Percentiles rank a stretch among this genome's conserved stretches.
phyloP scores from a whole-genome alignment of 2,113 vertebrate genomes.

The Alces alces region DNA sequence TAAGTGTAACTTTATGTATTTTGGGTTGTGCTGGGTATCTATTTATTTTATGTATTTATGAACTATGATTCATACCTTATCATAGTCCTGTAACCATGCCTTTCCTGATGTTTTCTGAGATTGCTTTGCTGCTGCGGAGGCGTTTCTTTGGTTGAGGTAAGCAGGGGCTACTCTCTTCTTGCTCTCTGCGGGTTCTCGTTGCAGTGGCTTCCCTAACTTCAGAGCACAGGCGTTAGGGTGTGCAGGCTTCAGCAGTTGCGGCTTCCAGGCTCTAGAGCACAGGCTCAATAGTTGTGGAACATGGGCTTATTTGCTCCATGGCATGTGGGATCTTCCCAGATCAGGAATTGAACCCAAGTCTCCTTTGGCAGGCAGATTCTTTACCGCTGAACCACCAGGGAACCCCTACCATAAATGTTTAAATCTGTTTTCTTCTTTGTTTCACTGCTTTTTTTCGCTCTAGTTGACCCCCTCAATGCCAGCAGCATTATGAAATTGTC shows the following conservation, averaged over 20 bases:
- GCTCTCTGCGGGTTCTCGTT: neutral
- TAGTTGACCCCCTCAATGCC: neutral
- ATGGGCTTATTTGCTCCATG: neutral
- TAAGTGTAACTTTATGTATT: neutral
- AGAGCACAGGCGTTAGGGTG: neutral
- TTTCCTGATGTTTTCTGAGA: neutral
- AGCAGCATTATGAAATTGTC: neutral
- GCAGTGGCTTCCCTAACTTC: neutral
- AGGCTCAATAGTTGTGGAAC: neutral
- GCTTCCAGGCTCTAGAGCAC: neutral
- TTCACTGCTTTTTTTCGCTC: neutral
- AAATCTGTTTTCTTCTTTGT: neutral
- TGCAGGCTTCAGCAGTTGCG: neutral
- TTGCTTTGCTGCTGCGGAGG: neutral
- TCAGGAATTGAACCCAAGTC: neutral
- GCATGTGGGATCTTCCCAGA: neutral
- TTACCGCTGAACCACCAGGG: neutral
- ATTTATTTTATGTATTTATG: neutral
- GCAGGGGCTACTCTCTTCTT: neutral
- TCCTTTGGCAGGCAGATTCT: neutral
- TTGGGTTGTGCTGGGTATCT: neutral
- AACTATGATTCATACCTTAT: neutral
- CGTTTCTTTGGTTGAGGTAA: neutral
- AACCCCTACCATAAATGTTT: neutral
- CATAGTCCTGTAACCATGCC: neutral